Base-by-base conservation (phyloP, 2,888 invertebrate genomes). In the Metalampra italica region DNA sequence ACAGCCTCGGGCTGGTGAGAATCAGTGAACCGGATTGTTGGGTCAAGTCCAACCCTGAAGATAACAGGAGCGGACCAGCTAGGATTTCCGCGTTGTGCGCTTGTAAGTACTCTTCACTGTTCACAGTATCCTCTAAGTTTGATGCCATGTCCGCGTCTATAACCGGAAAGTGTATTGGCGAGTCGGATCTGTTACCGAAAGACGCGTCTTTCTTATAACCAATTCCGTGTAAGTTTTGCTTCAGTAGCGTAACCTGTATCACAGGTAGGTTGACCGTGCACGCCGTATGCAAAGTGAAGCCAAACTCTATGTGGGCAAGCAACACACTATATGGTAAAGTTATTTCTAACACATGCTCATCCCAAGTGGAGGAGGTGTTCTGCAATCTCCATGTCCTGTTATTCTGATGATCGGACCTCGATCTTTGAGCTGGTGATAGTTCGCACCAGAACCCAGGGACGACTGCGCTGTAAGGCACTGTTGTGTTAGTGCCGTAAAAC, bases 381-480 rank as follows among this genome's bases (percentile, higher is more conserved):
- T 97, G 96, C 29, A 97, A 88, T 46, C 97, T 91, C 97, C 97
- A 98, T 0, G 96, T 96, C 57, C 96, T 92, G 5, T 95, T 96
- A 66, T 96, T 94, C 69, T 96, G 97, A 1, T 97, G 96, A 75
- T 97, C 96, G 36, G 96, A 93, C 13, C 97, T 90, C 63, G 97
- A 96, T 50, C 97, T 92, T 72, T 97, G 97, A 5, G 97, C 96
- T 56, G 97, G 97, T 62, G 97, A 96, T 65, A 97, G 91, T 77
- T 97, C 97, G 57, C 94, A 95, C 98, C 98, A 98, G 78, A 97
- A 97, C 3, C 96, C 94, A 0, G 97, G 97, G 3, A 97, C 96
- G 12, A 96, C 97, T 0, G 97, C 96, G 46, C 95, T 93, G 75
- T 96, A 97, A 43, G 90, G 90, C 52, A 90, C 85, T 29, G 90